phyloP scores from a whole-genome alignment of 2,888 invertebrate genomes.

The Cryptocheilus praepositus region DNA sequence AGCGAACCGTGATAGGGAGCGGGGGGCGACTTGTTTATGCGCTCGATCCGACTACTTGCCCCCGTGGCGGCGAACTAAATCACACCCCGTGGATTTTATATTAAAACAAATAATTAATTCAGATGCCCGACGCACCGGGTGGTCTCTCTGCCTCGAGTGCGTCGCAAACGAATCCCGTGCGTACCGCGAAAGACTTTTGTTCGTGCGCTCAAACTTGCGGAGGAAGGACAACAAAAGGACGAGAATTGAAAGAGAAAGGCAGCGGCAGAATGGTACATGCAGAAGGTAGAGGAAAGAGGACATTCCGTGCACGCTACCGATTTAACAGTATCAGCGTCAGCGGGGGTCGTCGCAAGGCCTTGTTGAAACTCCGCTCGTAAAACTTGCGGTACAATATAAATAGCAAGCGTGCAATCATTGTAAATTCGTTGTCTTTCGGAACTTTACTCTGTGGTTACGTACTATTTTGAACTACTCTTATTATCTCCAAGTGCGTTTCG shows the following conservation, averaged over 20 bases:
- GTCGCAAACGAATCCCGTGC: conserved; percentile 39
- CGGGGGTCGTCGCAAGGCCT: too few species aligned
- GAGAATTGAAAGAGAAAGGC: conserved; percentile 23
- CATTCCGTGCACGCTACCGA: conserved; percentile 43
- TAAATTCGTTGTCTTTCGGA: too few species aligned
- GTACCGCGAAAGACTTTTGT: conserved; percentile 46
- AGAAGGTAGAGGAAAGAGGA: conserved; percentile 20
- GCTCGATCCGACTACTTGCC: conserved; percentile 56
- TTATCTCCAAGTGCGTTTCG: too few species aligned
- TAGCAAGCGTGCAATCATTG: too few species aligned
- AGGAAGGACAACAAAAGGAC: conserved; percentile 26
- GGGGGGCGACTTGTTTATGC: conserved; percentile 69
- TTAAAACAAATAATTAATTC: conserved; percentile 75
- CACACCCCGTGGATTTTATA: conserved; percentile 73
- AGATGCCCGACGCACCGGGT: conserved; percentile 70
- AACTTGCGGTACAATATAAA: conserved; percentile 27
- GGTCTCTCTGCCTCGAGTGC: conserved; percentile 57
- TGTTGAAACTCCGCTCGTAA: conserved; percentile 34
- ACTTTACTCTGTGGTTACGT: too few species aligned
- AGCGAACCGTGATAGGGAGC: conserved; percentile 14
- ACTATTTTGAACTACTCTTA: too few species aligned
- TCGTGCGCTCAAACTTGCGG: conserved; percentile 23
- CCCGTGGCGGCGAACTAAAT: conserved; percentile 71
- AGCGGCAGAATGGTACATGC: conserved; percentile 17
- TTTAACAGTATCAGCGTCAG: conserved; percentile 49